phyloP scores from a whole-genome alignment of 64 coral and sea anemone species.

The Stichodactyla mertensii region DNA sequence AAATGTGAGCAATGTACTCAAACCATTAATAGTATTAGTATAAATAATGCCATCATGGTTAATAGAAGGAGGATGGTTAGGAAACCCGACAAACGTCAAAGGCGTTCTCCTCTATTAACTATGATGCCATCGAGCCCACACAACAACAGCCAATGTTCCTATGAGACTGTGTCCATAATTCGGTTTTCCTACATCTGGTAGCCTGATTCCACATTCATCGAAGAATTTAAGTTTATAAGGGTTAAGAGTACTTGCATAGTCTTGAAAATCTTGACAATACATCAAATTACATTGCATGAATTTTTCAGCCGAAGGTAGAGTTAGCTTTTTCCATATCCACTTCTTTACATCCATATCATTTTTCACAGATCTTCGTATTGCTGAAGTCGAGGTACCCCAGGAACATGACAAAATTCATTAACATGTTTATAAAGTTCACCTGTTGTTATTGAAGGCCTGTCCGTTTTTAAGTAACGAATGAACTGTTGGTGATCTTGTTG shows the following conservation, averaged over 20 bases:
- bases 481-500: background rate
- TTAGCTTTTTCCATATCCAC: conserved; percentile 35
- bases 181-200: background rate
- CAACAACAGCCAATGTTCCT: background rate
- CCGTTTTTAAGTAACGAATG: background rate
- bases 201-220: background rate
- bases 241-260: conserved; percentile 18
- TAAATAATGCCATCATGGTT: conserved; percentile 22
- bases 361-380: background rate
- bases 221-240: conserved; percentile 22
- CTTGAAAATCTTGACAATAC: conserved; percentile 19
- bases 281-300: background rate
- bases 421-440: conserved; percentile 5
- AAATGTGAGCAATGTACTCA: background rate
- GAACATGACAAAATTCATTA: background rate
- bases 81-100: no score
- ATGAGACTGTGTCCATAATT: background rate
- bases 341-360: conserved; percentile 5
- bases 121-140: no score
- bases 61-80: no score
- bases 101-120: no score
- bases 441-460: background rate
- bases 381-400: background rate
- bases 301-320: conserved; percentile 18
- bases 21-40: conserved; percentile 5